phyloP scores from a whole-genome alignment of 1,140 invertebrate genomes.

The Bicyclus anynana region DNA sequence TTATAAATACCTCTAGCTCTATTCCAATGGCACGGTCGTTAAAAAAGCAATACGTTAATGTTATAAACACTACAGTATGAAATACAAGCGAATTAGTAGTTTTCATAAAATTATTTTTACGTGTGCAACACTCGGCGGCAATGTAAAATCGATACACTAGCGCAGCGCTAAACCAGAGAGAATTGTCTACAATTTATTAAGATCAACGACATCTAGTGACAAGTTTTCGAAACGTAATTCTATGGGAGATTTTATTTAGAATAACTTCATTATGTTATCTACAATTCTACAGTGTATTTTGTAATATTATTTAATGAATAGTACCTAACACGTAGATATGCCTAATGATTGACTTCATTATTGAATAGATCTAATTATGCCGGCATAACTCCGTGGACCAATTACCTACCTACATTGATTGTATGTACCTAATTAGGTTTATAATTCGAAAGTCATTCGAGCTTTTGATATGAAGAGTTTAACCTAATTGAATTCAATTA shows the following conservation, averaged over 20 bases:
- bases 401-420: too few species aligned
- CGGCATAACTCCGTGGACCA: too few species aligned
- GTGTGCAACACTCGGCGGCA: conserved; percentile 44
- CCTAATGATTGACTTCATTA: too few species aligned
- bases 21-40: too few species aligned
- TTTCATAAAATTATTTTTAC: conserved; percentile 39
- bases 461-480: too few species aligned
- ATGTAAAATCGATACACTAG: conserved; percentile 69
- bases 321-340: too few species aligned
- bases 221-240: background rate
- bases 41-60: background rate
- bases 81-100: background rate
- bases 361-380: too few species aligned
- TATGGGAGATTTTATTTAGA: background rate
- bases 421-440: too few species aligned
- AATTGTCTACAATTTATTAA: conserved; percentile 30
- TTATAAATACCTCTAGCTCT: background rate
- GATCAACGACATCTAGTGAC: conserved; percentile 46
- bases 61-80: background rate
- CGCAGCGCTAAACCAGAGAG: conserved; percentile 67
- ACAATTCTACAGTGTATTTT: background rate
- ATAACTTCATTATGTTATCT: background rate
- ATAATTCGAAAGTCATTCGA: too few species aligned
- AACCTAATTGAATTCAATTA: too few species aligned
- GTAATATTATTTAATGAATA: too few species aligned